Percentiles rank a stretch among this genome's conserved stretches.
These are phyloP conservation scores for Drosophila silvestris DNA, from an alignment of 2,888 invertebrate genomes.

Conservation along the genomic window DNA sequence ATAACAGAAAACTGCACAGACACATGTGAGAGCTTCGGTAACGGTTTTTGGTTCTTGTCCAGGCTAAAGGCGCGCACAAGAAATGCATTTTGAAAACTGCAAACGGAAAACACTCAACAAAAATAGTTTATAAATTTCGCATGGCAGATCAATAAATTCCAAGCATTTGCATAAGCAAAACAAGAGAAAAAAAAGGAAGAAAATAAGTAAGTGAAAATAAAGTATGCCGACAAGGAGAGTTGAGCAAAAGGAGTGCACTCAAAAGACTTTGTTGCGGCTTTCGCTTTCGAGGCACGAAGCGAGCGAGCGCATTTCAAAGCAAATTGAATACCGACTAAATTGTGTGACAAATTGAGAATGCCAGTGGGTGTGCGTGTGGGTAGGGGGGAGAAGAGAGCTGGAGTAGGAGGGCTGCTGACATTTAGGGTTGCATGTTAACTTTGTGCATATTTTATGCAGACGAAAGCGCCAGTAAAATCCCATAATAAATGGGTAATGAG, in stretches of 20 bases:
- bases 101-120: not conserved
- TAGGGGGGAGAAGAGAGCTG: not conserved
- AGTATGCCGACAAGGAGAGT: not conserved
- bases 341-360: conserved; percentile 56
- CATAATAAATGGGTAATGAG: conserved; percentile 5
- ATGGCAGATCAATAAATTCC: not conserved
- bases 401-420: not conserved
- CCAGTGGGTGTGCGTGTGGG: too few relatives aligned
- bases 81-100: conserved; percentile 64
- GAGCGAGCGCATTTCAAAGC: conserved; percentile 26
- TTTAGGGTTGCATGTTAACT: conserved; percentile 23
- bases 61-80: conserved; percentile 64
- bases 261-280: conserved; percentile 29
- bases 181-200: not conserved
- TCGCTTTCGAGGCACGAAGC: conserved; percentile 3
- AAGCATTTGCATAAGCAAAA: not conserved
- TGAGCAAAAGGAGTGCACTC: not conserved
- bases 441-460: conserved; percentile 41
- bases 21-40: conserved; percentile 65
- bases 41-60: conserved; percentile 62
- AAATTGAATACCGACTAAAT: conserved; percentile 55
- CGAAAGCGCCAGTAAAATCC: conserved; percentile 10
- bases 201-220: conserved; percentile 6
- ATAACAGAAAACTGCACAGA: conserved; percentile 40
- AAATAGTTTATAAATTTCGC: not conserved